These are phyloP conservation scores for Pyrgilauda ruficollis DNA, from an alignment of 2,113 vertebrate species.

Conservation along the genomic window DNA sequence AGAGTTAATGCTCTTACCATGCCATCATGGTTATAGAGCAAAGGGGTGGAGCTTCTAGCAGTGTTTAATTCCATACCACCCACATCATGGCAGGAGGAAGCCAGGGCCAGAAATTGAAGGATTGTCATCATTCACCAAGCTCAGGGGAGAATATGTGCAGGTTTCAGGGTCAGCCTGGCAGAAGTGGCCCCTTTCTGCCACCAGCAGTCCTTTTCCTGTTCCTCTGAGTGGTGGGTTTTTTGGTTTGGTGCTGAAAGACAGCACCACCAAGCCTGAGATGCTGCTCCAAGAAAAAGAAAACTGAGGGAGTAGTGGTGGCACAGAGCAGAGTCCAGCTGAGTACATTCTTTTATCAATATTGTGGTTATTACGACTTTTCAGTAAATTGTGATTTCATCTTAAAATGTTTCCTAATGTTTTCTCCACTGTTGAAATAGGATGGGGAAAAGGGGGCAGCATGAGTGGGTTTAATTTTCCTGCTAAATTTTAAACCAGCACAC, in stretches of 20 bases:
- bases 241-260: background rate
- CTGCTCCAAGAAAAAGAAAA: accelerated
- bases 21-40: background rate
- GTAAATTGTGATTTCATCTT: background rate
- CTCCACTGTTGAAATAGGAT: background rate
- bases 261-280: background rate
- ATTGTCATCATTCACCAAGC: accelerated
- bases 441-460: background rate
- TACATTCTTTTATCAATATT: background rate
- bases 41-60: background rate
- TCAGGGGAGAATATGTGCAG: background rate
- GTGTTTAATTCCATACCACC: background rate
- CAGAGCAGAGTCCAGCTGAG: background rate
- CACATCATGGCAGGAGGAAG: background rate
- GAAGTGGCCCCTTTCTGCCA: background rate
- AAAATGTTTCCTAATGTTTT: background rate
- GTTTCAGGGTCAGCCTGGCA: background rate
- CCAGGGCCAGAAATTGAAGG: background rate
- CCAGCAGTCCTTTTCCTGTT: background rate
- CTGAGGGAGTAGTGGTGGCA: background rate
- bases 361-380: background rate
- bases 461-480: background rate
- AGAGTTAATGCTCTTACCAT: background rate
- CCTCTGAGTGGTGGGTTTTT: background rate
- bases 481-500: background rate